These are phyloP conservation scores for Nomada goodeniana DNA, from an alignment of 2,888 invertebrate genomes.

Conservation along the genomic window DNA sequence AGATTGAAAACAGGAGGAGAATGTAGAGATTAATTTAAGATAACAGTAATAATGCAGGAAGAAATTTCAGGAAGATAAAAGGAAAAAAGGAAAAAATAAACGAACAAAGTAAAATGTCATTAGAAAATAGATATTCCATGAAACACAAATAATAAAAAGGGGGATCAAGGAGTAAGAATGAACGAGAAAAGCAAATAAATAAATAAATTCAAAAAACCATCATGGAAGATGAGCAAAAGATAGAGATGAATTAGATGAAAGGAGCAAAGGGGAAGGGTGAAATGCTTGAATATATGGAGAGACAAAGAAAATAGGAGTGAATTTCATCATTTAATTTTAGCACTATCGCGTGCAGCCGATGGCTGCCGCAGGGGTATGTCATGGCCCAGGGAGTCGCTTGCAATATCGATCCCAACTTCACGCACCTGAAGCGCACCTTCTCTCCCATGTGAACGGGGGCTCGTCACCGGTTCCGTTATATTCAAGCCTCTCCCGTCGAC, in stretches of 20 bases:
- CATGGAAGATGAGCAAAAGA: background rate
- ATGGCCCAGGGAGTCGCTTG: constrained; percentile 71
- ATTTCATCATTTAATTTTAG: constrained; percentile 72
- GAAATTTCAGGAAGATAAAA: background rate
- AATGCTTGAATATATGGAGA: background rate
- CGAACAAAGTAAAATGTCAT: too few relatives aligned
- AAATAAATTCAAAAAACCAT: background rate
- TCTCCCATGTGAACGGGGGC: constrained; percentile 38
- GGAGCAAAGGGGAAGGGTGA: background rate
- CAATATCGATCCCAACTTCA: constrained; percentile 76
- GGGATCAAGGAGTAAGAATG: background rate
- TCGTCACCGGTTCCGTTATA: constrained; percentile 34
- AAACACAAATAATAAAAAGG: too few relatives aligned
- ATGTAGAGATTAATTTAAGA: background rate
- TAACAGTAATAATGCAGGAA: background rate
- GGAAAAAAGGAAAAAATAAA: background rate
- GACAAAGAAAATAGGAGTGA: constrained; percentile 17
- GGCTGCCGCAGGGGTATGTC: constrained; percentile 69
- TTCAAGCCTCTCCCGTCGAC: constrained; percentile 11
- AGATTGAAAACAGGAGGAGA: background rate
- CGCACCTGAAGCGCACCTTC: constrained; percentile 71
- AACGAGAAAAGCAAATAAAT: background rate
- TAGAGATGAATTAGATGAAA: background rate
- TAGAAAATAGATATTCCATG: too few relatives aligned
- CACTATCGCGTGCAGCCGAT: constrained; percentile 73